phyloP scores from a whole-genome alignment of 2,113 vertebrate species.

The Lepidothrix coronata region DNA sequence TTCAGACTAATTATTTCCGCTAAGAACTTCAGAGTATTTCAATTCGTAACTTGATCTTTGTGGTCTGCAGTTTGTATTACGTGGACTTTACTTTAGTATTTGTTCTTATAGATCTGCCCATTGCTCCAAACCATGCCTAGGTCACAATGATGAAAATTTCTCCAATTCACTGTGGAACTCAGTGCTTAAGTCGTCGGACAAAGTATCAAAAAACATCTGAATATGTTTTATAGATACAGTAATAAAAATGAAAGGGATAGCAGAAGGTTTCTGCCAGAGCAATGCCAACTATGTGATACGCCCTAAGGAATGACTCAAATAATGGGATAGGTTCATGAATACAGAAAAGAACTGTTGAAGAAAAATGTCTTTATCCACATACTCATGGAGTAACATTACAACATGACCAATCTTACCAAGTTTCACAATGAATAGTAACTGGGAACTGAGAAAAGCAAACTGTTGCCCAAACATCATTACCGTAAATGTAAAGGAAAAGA shows the following conservation, averaged over 20 bases:
- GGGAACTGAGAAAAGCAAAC: slow-evolving; percentile 69
- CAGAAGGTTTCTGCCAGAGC: not conserved
- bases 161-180: not conserved
- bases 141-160: not conserved
- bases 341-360: not conserved
- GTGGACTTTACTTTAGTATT: not conserved
- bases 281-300: not conserved
- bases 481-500: slow-evolving; percentile 81
- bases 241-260: not conserved
- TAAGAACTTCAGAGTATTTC: not conserved
- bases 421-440: slow-evolving; percentile 76
- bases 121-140: not conserved
- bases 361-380: slow-evolving; percentile 41
- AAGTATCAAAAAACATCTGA: not conserved
- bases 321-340: not conserved
- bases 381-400: slow-evolving; percentile 31
- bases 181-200: not conserved
- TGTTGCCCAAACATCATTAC: slow-evolving; percentile 75
- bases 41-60: not conserved
- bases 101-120: not conserved
- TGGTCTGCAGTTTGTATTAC: accelerated
- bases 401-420: slow-evolving; percentile 59
- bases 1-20: not conserved
- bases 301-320: not conserved
- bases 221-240: not conserved